Evolutionary conservation across 2,113 vertebrate species (phyloP), one percentile per base, ranked within the genome.

Genomic region (Erythrocercus mccallii): DNA sequence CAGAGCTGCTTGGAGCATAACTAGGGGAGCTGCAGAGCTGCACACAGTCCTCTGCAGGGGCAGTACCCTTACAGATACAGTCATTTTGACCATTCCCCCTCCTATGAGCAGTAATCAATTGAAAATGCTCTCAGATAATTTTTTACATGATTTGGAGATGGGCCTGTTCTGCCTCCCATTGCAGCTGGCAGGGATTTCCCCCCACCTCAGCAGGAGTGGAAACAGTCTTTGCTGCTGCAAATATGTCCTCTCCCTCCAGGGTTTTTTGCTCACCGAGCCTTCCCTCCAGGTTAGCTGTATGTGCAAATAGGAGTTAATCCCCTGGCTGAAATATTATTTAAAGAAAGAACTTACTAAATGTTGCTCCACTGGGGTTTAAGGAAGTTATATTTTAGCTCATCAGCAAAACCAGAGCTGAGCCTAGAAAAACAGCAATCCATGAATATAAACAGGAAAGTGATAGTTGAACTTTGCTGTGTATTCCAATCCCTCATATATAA

Each of bases 331-430:
- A 92, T 70, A 90, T 88, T 90, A 86, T 92, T 94, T 94, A 83
- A 94, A 92, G 37, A 47, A 81, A 92, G 79, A 92, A 83, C 38
- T 61, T 70, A 77, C 62, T 93, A 95, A 95, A 90, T 88, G 86
- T 20, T 82, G 37, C 48, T 97, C 81, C 87, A 48, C 77, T 89
- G 89, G 86, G 86, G 16, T 72, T 95, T 94, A 76, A 91, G 61
- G 83, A 91, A 60, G 80, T 91, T 94, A 54, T 87, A 81, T 92
- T 95, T 95, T 90, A 95, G 83, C 91, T 95, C 95, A 93, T 93
- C 95, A 95, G 84, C 92, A 95, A 94, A 95, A 91, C 56, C 65
- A 94, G 44, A 31, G 53, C 91, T 92, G 73, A 96, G 88, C 80
- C 90, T 94, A 96, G 80, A 88, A 93, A 96, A 95, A 96, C 86